Evolutionary conservation across 1,140 invertebrate species (phyloP), one percentile per base, ranked within the genome.

Genomic region (Drosophila paulistorum): DNA sequence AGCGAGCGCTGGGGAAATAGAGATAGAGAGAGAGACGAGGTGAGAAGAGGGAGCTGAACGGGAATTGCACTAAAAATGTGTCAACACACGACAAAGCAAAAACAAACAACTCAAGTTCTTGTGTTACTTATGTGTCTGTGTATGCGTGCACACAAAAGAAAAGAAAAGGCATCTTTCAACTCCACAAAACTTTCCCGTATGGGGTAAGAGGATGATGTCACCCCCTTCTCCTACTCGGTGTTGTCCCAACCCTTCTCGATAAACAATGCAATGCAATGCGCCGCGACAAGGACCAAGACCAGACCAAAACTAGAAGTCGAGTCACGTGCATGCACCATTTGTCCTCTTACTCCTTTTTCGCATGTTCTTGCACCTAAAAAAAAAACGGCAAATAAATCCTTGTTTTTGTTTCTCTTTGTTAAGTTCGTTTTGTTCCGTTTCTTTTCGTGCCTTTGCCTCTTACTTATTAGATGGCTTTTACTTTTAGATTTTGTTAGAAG

Each of bases 11-110:
- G 14, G 42, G n/a, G 9, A 26, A 6, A 7, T 2, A 30, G 39
- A 1, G 20, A 2, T 11, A 26, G 11, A 26, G 30, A 30, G 30
- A 26, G 3, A 26, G n/a, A n/a, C 4, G n/a, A 5, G n/a, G n/a
- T 2, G 42, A 6, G n/a, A n/a, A 45, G 20, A 0, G 20, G 6
- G 39, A 26, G 11, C 6, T 33, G 13, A 20, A 23, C 13, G 35
- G 45, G 57, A 58, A 68, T 75, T 75, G 51, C 65, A 75, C 72
- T 68, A 78, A 86, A 86, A 86, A 87, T 86, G 79, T 86, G 83
- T 83, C 83, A 86, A 77, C 83, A 87, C 51, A 68, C 55, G 79
- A 86, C 83, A 86, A 86, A 87, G 83, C 79, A 69, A 87, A 86
- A 87, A 72, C 79, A 86, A 87, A 86, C 83, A 77, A 76, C 83